Evolutionary conservation across 2,113 vertebrate species (phyloP), one percentile per base, ranked within the genome.

Genomic region (Vulpes ferrilata): DNA sequence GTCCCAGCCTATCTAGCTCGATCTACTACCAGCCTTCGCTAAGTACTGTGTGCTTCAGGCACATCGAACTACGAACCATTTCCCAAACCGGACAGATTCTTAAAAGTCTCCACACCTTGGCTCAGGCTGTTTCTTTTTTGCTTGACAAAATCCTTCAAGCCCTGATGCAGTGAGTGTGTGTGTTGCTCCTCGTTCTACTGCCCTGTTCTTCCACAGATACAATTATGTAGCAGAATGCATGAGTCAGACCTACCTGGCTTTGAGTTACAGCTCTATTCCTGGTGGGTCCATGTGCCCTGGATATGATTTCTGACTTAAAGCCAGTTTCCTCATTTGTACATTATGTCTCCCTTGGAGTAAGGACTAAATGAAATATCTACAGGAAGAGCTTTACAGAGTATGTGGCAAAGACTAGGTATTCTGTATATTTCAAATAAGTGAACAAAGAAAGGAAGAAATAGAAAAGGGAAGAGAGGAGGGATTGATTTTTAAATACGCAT

Each of bases 371-470:
- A 87, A 16, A 60, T n/a, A 57, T 74, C 19, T 38, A 23, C 25
- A 48, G 23, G 10, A 60, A 60, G 59, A 73, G 11, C 64, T 94
- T 80, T 51, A 20, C 19, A 17, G 25, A 83, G 20, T 81, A 30
- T 10, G 11, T 53, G n/a, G 51, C 11, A 59, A 59, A 81, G 35
- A 78, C 23, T 30, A 79, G 12, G 17, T 12, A 35, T 55, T 88
- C 57, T 48, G n/a, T 64, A 15, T 51, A 23, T 87, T 92, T 97
- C 91, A 11, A 78, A 93, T 88, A 92, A 87, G 59, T 69, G 51
- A 92, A 87, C 25, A 88, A 57, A 96, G 16, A 55, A 88, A 12
- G 10, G 25, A 35, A 90, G 90, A 82, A 95, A 80, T 62, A 78
- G 1, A 80, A 38, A 7, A 84, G 6, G 5, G 11, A 76, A 30